These are phyloP conservation scores for Calameuta idolon DNA, from an alignment of 2,888 invertebrate species.

Conservation along the genomic window DNA sequence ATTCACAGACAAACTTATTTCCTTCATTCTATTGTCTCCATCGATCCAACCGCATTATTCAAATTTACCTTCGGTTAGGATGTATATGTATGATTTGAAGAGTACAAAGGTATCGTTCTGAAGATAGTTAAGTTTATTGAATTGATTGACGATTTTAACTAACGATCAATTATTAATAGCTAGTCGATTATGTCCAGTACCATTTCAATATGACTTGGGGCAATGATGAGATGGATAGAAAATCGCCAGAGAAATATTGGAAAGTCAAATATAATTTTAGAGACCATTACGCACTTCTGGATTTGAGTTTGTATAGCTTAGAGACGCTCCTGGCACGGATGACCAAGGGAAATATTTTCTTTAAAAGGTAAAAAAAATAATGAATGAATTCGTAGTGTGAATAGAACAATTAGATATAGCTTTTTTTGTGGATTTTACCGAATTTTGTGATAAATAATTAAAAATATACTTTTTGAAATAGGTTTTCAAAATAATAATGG, in stretches of 20 bases:
- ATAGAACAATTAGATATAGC: background rate
- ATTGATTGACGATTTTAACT: background rate
- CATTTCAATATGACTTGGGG: slow-evolving; percentile 15
- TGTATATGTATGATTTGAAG: slow-evolving; percentile 17
- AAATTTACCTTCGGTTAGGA: slow-evolving; percentile 14
- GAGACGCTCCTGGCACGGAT: slow-evolving; percentile 10
- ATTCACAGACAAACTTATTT: slow-evolving; percentile 14
- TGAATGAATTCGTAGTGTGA: background rate
- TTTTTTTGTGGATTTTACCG: background rate
- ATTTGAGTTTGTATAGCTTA: slow-evolving; percentile 8
- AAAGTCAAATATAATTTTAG: slow-evolving; percentile 15
- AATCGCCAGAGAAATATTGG: slow-evolving; percentile 15
- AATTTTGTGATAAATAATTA: background rate
- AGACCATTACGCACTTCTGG: slow-evolving; percentile 15
- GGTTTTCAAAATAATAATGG: background rate
- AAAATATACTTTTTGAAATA: background rate
- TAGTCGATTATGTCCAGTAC: slow-evolving; percentile 16
- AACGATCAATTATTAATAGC: background rate
- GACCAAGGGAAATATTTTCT: background rate
- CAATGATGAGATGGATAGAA: slow-evolving; percentile 11
- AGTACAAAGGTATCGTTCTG: slow-evolving; percentile 11
- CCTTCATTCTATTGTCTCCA: slow-evolving; percentile 10
- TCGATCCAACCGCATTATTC: slow-evolving; percentile 11
- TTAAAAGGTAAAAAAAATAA: slow-evolving; percentile 10
- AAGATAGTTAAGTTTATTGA: background rate